phyloP scores from a whole-genome alignment of 2,113 vertebrate species.

The Noturus placidus region DNA sequence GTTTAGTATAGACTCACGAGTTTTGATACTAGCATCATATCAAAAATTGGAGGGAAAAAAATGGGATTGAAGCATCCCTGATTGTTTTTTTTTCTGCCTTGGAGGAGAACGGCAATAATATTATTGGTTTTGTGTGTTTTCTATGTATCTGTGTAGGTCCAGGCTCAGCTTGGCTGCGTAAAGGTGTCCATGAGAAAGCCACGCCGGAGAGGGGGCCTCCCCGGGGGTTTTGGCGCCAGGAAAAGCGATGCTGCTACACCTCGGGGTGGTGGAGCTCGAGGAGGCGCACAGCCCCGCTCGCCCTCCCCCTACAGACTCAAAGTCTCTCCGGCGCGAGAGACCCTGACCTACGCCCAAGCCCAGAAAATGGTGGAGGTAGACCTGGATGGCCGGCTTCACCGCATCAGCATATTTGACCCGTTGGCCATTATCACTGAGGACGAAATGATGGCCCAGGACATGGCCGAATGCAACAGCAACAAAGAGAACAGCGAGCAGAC shows the following conservation, averaged over 20 bases:
- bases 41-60: neutral
- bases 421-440: slow-evolving; percentile 95
- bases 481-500: slow-evolving; percentile 96
- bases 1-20: neutral
- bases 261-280: slow-evolving; percentile 70
- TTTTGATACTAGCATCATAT: neutral
- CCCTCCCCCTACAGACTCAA: slow-evolving; percentile 89
- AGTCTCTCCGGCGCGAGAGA: slow-evolving; percentile 87
- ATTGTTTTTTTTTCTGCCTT: neutral
- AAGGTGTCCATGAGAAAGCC: slow-evolving; percentile 89
- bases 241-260: slow-evolving; percentile 38
- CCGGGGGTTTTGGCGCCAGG: slow-evolving; percentile 53
- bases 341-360: slow-evolving; percentile 88
- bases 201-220: slow-evolving; percentile 80
- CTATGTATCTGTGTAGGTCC: slow-evolving; percentile 41
- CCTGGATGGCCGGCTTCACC: slow-evolving; percentile 92
- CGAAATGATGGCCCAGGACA: slow-evolving; percentile 94
- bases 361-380: slow-evolving; percentile 97
- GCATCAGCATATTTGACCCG: slow-evolving; percentile 93
- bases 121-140: neutral
- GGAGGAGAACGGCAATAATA: neutral
- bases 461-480: slow-evolving; percentile 96
- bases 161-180: slow-evolving; percentile 57
- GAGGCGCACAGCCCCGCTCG: slow-evolving; percentile 76
- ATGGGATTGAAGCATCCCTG: neutral